Evolutionary conservation across 2,113 vertebrate species (phyloP), one percentile per base, ranked within the genome.

Genomic region (Pionites leucogaster): DNA sequence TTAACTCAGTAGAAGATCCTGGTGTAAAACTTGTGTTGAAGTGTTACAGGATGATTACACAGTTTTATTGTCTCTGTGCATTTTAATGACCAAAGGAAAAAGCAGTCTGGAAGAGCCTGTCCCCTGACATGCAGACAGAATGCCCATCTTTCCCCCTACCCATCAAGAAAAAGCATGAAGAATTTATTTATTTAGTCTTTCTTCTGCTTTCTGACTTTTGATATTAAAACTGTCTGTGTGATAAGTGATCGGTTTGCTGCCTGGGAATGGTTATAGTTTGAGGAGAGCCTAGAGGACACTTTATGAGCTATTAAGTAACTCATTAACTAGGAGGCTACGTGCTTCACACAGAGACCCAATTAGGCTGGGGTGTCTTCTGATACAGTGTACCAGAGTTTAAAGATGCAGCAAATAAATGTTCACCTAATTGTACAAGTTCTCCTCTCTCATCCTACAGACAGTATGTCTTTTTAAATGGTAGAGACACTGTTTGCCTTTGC

Each of bases 291-390:
- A 42, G 65, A 31, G 76, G 88, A 92, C 42, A 20, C 35, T 95
- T 95, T 72, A 84, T 42, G 79, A 93, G 70, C 76, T 96, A 85
- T 90, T 94, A 96, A 94, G 75, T 96, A 84, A 86, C 69, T 90
- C 85, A 86, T 96, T 96, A 96, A 91, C 84, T 92, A 60, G 77
- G 37, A 95, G 22, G 12, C 60, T 92, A 49, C 0, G 0, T 79
- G 69, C 35, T 72, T 92, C 62, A 75, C 42, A 59, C 18, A 89
- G 75, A 82, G 91, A 72, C 24, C 16, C 77, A 62, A 89, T 24
- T 24, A 82, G 71, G 37, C 90, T 77, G 79, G 49, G 52, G 1
- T 81, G 65, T 82, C 81, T 83, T 95, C 92, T 92, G 82, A 87
- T 49, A 57, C 63, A 85, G 44, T 65, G 28, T 69, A n/a, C 27